Conservation (phyloP, 2,888 invertebrate species). For the Ophonus ardosiacus region DNA sequence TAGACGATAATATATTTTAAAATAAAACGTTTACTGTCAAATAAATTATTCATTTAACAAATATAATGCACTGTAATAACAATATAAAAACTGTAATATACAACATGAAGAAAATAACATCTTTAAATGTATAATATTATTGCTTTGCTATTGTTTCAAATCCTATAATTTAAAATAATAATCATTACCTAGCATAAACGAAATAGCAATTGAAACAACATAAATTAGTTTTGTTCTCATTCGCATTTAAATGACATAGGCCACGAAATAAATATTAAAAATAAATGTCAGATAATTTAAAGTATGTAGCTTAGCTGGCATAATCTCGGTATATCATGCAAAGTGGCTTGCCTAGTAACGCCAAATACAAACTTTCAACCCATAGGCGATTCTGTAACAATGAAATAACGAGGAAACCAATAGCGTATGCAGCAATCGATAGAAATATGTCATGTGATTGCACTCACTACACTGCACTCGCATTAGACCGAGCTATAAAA, state of each 20-base stretch:
- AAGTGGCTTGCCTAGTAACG: conserved; percentile 51
- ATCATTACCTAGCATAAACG: neutral
- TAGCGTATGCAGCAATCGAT: conserved; percentile 29
- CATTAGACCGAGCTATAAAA: conserved; percentile 37
- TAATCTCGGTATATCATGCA: conserved; percentile 31
- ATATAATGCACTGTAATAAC: neutral
- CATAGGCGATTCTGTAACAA: conserved; percentile 34
- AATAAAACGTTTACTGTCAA: neutral
- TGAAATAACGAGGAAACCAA: conserved; percentile 10
- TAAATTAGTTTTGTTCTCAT: neutral
- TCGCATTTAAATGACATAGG: conserved; percentile 6
- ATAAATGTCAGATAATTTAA: conserved; percentile 45
- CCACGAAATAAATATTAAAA: conserved; percentile 18
- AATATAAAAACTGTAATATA: neutral
- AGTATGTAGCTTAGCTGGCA: neutral
- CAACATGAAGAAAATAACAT: neutral
- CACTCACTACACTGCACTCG: conserved; percentile 22
- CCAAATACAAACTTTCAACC: conserved; percentile 43
- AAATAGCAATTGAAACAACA: neutral
- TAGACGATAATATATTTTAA: neutral
- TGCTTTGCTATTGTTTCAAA: neutral
- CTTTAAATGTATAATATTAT: neutral
- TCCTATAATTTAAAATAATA: neutral
- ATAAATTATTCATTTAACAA: conserved; percentile 10
- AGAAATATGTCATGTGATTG: conserved; percentile 48